phyloP scores from a whole-genome alignment of 1,140 invertebrate species.

The Pseudomyrmex flavicornis region DNA sequence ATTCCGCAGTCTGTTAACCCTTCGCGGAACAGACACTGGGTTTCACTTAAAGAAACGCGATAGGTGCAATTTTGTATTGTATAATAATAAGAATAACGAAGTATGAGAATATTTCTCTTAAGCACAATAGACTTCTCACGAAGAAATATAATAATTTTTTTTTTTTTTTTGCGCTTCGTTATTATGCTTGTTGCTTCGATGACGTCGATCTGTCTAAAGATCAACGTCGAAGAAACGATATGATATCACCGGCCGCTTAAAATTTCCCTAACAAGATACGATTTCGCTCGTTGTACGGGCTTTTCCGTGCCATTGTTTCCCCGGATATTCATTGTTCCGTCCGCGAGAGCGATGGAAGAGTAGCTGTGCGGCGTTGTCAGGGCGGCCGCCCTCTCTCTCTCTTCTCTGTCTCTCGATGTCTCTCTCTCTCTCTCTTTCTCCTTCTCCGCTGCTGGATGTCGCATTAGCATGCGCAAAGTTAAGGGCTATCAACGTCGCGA shows the following conservation, averaged over 20 bases:
- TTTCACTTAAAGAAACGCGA: no score
- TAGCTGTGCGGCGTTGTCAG: slow-evolving; percentile 48
- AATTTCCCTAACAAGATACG: slow-evolving; percentile 55
- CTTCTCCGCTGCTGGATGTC: slow-evolving; percentile 37
- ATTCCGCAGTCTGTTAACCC: no score
- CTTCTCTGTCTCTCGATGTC: neutral
- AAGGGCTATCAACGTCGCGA: slow-evolving; percentile 60
- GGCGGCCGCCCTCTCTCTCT: slow-evolving; percentile 19
- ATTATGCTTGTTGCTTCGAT: neutral
- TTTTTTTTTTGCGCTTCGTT: neutral
- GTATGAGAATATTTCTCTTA: no score
- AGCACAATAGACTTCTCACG: neutral
- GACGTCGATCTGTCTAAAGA: slow-evolving; percentile 9
- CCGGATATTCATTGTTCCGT: slow-evolving; percentile 56
- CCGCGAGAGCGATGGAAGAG: slow-evolving; percentile 39
- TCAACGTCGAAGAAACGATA: neutral
- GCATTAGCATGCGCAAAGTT: slow-evolving; percentile 62
- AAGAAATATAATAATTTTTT: neutral
- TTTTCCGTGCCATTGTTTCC: slow-evolving; percentile 45
- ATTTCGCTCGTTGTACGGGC: slow-evolving; percentile 39
- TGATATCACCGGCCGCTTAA: slow-evolving; percentile 44
- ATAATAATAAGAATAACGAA: neutral
- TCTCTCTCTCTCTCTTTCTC: neutral
- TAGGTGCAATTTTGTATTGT: no score
- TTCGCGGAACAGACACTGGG: no score